A percentile compares a stretch with the other conserved stretches of the same genome.
phyloP scores from a whole-genome alignment of 2,888 invertebrate genomes.

The Monoplex corrugatus region DNA sequence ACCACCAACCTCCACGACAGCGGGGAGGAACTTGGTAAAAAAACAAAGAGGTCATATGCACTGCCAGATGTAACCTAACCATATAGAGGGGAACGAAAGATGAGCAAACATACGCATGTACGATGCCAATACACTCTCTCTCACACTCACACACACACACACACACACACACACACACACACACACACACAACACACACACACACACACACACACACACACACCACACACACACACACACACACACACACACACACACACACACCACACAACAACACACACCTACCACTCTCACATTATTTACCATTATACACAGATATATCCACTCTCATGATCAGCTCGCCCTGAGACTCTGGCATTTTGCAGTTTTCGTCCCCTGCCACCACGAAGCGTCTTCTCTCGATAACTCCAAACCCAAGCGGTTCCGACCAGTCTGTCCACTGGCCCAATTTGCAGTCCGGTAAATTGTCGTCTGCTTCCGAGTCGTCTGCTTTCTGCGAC shows the following conservation, averaged over 20 bases:
- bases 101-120: too few relatives aligned
- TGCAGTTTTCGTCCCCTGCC: conserved; percentile 38
- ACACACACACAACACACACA: neutral
- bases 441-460: conserved; percentile 24
- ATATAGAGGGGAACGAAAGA: too few relatives aligned
- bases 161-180: neutral
- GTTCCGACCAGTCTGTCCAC: conserved; percentile 47
- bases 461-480: conserved; percentile 17
- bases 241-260: neutral
- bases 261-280: neutral
- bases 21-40: too few relatives aligned
- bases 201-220: too few relatives aligned
- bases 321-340: conserved; percentile 46
- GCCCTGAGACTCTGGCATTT: neutral
- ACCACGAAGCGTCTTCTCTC: conserved; percentile 32
- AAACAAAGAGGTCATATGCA: too few relatives aligned
- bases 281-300: neutral
- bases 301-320: conserved; percentile 6
- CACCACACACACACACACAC: neutral
- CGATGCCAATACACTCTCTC: too few relatives aligned
- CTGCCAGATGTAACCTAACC: too few relatives aligned
- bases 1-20: too few relatives aligned
- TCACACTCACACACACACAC: too few relatives aligned
- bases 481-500: too few relatives aligned
- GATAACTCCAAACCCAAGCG: conserved; percentile 40